phyloP scores from a whole-genome alignment of 2,888 invertebrate genomes.

The Synergus umbraculus region DNA sequence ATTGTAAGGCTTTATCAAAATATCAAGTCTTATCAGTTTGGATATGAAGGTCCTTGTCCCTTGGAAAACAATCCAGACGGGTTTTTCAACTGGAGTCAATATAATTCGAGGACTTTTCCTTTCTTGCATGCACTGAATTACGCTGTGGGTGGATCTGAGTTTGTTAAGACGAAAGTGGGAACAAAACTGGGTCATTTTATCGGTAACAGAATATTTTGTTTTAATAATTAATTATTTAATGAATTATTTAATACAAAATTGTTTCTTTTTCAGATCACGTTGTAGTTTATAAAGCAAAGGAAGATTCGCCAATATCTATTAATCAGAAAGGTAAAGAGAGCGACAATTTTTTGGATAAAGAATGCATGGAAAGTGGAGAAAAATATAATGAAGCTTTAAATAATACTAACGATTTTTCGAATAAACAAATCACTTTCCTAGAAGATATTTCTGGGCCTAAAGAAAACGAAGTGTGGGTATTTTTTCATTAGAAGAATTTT shows the following conservation, averaged over 20 bases:
- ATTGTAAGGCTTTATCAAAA: constrained; percentile 80
- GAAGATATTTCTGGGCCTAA: constrained; percentile 39
- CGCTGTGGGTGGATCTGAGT: constrained; percentile 81
- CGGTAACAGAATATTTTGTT: constrained; percentile 75
- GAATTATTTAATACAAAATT: neutral
- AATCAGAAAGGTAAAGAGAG: neutral
- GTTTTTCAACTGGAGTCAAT: constrained; percentile 6
- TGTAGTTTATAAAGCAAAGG: constrained; percentile 78
- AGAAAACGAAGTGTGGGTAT: constrained; percentile 39
- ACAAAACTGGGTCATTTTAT: constrained; percentile 80
- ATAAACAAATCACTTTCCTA: constrained; percentile 23
- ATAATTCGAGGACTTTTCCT: neutral
- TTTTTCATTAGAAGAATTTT: neutral
- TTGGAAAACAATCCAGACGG: constrained; percentile 57
- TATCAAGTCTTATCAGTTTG: constrained; percentile 77
- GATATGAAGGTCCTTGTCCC: constrained; percentile 77
- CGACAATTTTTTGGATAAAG: neutral
- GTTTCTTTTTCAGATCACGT: constrained; percentile 78
- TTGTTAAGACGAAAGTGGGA: constrained; percentile 79
- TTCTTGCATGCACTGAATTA: constrained; percentile 72
- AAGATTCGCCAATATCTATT: constrained; percentile 69
- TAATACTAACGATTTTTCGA: neutral
- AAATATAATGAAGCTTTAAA: neutral
- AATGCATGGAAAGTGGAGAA: no score
- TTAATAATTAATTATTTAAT: no score